Evolutionary conservation across 2,888 invertebrate genomes (phyloP).

Genomic region (Cryptosula pallasiana): DNA sequence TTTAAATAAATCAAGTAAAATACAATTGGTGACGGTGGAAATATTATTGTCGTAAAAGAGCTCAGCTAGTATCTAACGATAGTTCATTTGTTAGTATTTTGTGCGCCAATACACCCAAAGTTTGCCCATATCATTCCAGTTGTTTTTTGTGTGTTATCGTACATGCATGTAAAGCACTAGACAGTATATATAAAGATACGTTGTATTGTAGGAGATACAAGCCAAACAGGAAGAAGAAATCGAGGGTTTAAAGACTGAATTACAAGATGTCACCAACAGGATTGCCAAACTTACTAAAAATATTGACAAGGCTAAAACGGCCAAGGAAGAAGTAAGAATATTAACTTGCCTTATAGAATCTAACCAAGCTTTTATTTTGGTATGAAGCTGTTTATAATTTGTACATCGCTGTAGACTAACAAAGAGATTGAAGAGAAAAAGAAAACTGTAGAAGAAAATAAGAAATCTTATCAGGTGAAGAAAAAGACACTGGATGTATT

Average conservation of each 20-base stretch:
- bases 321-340: conserved; percentile 36
- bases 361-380: background rate
- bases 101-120: no score
- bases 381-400: background rate
- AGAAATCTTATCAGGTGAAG: conserved; percentile 48
- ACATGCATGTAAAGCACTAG: no score
- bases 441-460: conserved; percentile 41
- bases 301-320: conserved; percentile 43
- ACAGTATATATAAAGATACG: no score
- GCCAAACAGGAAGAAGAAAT: conserved; percentile 48
- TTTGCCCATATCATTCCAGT: no score
- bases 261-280: conserved; percentile 37
- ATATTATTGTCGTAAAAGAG: no score
- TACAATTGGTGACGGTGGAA: no score
- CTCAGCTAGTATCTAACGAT: no score
- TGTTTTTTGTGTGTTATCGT: no score
- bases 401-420: conserved; percentile 42
- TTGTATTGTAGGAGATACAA: conserved; percentile 43
- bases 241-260: conserved; percentile 39
- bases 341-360: background rate
- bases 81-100: no score
- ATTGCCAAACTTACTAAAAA: conserved; percentile 44
- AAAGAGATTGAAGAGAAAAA: conserved; percentile 54
- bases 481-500: conserved; percentile 62
- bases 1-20: no score